These are phyloP conservation scores for Ectropis crepuscularia DNA, from an alignment of 2,888 invertebrate genomes.

Conservation along the genomic window DNA sequence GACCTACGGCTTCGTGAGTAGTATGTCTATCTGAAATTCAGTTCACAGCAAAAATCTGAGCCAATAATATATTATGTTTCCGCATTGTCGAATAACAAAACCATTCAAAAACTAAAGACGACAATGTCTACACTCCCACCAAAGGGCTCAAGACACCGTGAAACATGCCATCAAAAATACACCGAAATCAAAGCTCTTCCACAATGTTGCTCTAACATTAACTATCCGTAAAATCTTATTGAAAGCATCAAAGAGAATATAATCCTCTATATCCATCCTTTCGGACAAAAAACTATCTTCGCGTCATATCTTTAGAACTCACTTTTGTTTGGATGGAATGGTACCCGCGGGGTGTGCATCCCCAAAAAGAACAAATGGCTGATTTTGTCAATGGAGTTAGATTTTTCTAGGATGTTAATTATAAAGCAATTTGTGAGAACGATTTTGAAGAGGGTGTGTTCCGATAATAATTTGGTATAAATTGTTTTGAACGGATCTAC, in stretches of 20 bases:
- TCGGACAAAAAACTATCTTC: conserved; percentile 43
- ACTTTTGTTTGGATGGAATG: conserved; percentile 33
- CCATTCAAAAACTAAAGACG: neutral
- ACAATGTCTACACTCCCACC: conserved; percentile 20
- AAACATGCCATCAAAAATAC: conserved; percentile 82
- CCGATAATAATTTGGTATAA: conserved; percentile 7
- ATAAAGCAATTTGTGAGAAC: conserved; percentile 39
- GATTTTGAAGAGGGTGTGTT: conserved; percentile 10
- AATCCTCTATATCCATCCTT: conserved; percentile 49
- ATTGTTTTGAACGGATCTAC: conserved; percentile 1
- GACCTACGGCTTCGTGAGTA: no score
- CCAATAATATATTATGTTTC: neutral
- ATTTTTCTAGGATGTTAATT: conserved; percentile 45
- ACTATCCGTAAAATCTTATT: conserved; percentile 82
- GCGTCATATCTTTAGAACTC: conserved; percentile 34
- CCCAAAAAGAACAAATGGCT: conserved; percentile 56
- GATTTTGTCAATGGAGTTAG: conserved; percentile 48
- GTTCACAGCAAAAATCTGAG: no score
- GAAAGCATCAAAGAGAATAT: conserved; percentile 77
- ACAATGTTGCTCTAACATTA: conserved; percentile 78
- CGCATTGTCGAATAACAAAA: neutral
- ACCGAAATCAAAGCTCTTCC: conserved; percentile 80
- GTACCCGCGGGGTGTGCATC: conserved; percentile 51
- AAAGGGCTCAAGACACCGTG: conserved; percentile 60
- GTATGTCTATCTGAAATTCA: no score